Percentiles rank a stretch among this genome's conserved stretches.
Conservation (phyloP, 2,888 invertebrate species). For the Ennomos quercinarius region DNA sequence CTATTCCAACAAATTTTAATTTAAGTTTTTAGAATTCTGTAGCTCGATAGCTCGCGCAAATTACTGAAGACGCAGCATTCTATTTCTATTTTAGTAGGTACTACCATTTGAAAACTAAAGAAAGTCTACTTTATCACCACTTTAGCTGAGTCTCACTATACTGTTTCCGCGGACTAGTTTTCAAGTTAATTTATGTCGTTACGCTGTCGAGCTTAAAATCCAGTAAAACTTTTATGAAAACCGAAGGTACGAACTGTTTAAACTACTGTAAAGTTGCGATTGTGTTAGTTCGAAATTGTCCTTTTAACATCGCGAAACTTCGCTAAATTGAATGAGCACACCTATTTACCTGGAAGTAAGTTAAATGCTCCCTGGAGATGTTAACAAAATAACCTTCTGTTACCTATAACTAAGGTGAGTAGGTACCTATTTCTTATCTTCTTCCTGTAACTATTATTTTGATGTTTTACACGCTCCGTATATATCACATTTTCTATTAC, state of each 20-base stretch:
- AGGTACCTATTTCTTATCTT: slow-evolving; percentile 18
- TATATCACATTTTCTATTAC: neutral
- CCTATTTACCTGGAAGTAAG: slow-evolving; percentile 27
- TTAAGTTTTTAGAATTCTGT: slow-evolving; percentile 62
- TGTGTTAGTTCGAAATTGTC: slow-evolving; percentile 33
- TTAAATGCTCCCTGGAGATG: slow-evolving; percentile 19
- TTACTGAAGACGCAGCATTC: slow-evolving; percentile 58
- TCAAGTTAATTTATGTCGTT: slow-evolving; percentile 58
- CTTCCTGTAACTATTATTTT: slow-evolving; percentile 15
- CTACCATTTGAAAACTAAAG: slow-evolving; percentile 62
- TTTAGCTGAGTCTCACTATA: slow-evolving; percentile 47
- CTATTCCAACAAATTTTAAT: slow-evolving; percentile 54
- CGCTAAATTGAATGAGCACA: slow-evolving; percentile 29
- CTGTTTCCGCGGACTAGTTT: slow-evolving; percentile 46
- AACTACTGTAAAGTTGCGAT: slow-evolving; percentile 37
- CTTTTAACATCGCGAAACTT: slow-evolving; percentile 22
- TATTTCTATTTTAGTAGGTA: slow-evolving; percentile 51
- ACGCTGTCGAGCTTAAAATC: slow-evolving; percentile 40
- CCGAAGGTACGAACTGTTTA: slow-evolving; percentile 37
- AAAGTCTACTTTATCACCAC: slow-evolving; percentile 66
- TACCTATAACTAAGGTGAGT: neutral
- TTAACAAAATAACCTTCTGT: slow-evolving; percentile 13
- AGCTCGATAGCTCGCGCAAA: slow-evolving; percentile 62
- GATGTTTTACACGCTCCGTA: neutral
- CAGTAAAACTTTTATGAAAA: slow-evolving; percentile 51